Evolutionary conservation across 1,140 invertebrate species (phyloP).

Genomic region (Bombus pyrosoma): DNA sequence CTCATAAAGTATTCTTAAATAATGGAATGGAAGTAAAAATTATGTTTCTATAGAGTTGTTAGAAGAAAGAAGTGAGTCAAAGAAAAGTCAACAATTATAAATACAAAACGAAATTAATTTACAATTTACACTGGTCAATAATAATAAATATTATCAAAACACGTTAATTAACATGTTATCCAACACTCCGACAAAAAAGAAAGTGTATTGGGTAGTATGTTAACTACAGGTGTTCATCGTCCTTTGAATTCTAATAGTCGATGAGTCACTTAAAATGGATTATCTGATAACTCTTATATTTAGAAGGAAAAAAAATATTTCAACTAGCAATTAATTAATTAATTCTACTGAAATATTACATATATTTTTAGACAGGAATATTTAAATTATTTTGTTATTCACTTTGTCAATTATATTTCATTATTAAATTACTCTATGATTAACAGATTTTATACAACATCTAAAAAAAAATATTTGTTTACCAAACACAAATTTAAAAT

Average conservation of each 20-base stretch:
- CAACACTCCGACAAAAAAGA: neutral
- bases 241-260: neutral
- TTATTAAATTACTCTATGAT: neutral
- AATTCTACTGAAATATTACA: neutral
- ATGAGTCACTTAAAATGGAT: constrained; percentile 4
- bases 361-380: neutral
- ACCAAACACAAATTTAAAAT: neutral
- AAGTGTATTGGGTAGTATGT: neutral
- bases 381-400: too few species aligned
- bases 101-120: neutral
- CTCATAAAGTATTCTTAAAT: neutral
- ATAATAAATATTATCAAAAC: neutral
- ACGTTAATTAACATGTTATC: constrained; percentile 8
- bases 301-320: neutral
- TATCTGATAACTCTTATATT: neutral
- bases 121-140: neutral
- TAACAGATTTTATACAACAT: neutral
- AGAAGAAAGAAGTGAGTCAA: neutral
- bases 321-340: neutral
- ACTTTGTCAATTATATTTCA: neutral
- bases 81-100: neutral
- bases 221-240: neutral
- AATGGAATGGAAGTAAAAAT: neutral
- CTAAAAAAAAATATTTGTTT: neutral
- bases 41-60: neutral